Evolutionary conservation across 2,797 vertebrate species (phyloP).

Genomic region (Schizothorax lantsangensis): DNA sequence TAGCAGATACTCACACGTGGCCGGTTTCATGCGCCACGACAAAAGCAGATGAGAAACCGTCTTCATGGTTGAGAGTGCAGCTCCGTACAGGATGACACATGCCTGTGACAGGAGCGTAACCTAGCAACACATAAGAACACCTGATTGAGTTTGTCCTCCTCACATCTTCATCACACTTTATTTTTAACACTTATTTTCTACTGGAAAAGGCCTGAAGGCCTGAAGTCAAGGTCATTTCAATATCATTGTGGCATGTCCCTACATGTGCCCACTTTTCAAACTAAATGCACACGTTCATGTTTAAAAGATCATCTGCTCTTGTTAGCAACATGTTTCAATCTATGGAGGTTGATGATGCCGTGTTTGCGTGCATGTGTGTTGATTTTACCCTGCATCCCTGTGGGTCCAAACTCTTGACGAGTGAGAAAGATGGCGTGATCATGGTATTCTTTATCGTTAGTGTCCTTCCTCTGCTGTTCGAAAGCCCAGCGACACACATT

Average conservation of each 20-base stretch:
- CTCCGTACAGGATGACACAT: conserved; percentile 98
- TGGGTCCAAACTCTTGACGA: conserved; percentile 91
- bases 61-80: conserved; percentile 98
- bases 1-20: conserved; percentile 90
- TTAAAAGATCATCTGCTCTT: conserved; percentile 1
- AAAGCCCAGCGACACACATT: conserved; percentile 98
- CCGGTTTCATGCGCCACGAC: conserved; percentile 98
- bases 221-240: conserved; percentile 5
- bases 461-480: conserved; percentile 89
- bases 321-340: not conserved
- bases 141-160: not conserved
- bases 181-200: not conserved
- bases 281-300: not conserved
- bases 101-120: conserved; percentile 96
- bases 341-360: not conserved
- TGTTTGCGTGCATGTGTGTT: not conserved
- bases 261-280: not conserved
- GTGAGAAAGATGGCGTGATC: conserved; percentile 97
- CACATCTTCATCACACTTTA: not conserved
- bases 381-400: conserved; percentile 92
- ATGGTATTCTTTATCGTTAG: conserved; percentile 85
- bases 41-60: conserved; percentile 97
- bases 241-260: not conserved
- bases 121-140: conserved; percentile 69
- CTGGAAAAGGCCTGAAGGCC: not conserved